Percentiles rank a stretch among this genome's conserved stretches.
Conservation (phyloP, 2,888 invertebrate species). For the Leucophenga maculata region DNA sequence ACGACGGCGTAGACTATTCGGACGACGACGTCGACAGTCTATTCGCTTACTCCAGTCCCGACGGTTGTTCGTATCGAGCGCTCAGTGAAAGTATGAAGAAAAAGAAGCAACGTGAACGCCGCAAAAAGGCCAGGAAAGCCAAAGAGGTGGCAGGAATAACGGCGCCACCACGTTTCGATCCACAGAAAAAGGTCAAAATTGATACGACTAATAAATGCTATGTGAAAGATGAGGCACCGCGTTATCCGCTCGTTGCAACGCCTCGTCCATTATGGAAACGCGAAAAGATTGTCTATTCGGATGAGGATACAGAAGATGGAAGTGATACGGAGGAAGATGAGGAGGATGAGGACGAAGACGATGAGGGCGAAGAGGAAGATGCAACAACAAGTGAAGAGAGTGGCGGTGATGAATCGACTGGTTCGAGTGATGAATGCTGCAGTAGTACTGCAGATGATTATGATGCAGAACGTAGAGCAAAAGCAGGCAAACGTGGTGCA, state of each 20-base stretch:
- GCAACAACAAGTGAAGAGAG: constrained; percentile 48
- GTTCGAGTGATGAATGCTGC: neutral
- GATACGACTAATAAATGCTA: constrained; percentile 71
- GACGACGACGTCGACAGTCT: constrained; percentile 56
- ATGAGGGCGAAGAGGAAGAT: constrained; percentile 65
- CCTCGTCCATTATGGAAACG: constrained; percentile 75
- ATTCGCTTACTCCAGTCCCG: constrained; percentile 67
- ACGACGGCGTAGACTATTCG: constrained; percentile 9
- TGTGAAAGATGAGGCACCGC: constrained; percentile 75
- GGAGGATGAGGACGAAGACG: constrained; percentile 57
- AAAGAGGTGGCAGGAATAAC: constrained; percentile 51
- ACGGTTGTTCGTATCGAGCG: constrained; percentile 59
- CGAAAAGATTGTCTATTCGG: constrained; percentile 73
- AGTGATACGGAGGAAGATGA: constrained; percentile 70
- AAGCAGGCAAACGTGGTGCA: neutral
- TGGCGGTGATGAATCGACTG: neutral
- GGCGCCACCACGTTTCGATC: constrained; percentile 65
- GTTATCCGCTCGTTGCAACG: constrained; percentile 76
- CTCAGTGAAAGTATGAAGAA: constrained; percentile 71
- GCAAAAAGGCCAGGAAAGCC: constrained; percentile 68
- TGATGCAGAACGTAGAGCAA: neutral
- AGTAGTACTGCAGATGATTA: constrained; percentile 24
- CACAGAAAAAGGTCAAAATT: constrained; percentile 71
- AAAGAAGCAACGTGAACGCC: constrained; percentile 61
- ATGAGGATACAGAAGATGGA: constrained; percentile 73